phyloP scores from a whole-genome alignment of 2,888 invertebrate species.

The Metallyticus violacea region DNA sequence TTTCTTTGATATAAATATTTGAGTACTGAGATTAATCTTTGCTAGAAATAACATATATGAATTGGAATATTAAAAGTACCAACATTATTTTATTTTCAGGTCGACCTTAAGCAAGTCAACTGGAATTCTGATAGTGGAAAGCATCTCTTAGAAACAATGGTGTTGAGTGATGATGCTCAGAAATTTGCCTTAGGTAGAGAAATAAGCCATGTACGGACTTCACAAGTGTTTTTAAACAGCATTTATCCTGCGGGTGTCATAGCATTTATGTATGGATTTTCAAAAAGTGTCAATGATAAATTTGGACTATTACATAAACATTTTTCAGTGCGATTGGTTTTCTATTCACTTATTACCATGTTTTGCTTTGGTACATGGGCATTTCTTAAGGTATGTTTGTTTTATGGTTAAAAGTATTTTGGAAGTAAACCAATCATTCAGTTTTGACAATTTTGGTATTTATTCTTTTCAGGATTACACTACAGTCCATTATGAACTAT shows the following conservation, averaged over 20 bases:
- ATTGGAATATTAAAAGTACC: too few relatives aligned
- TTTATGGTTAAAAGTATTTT: not conserved
- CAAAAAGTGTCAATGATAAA: slow-evolving; percentile 53
- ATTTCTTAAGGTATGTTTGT: slow-evolving; percentile 48
- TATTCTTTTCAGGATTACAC: slow-evolving; percentile 52
- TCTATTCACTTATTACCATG: slow-evolving; percentile 57
- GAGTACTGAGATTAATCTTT: too few relatives aligned
- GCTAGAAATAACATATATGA: too few relatives aligned
- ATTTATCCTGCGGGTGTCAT: slow-evolving; percentile 52
- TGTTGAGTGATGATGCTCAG: slow-evolving; percentile 75
- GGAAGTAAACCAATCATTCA: not conserved
- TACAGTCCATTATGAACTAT: slow-evolving; percentile 59
- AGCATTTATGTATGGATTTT: slow-evolving; percentile 53
- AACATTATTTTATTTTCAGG: slow-evolving; percentile 46
- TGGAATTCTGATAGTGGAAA: slow-evolving; percentile 64
- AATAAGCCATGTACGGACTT: slow-evolving; percentile 60
- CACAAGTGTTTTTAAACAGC: slow-evolving; percentile 58
- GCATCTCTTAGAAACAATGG: slow-evolving; percentile 61
- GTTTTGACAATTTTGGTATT: not conserved
- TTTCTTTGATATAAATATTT: too few relatives aligned
- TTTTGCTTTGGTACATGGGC: slow-evolving; percentile 61
- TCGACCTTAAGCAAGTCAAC: slow-evolving; percentile 60
- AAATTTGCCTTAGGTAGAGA: slow-evolving; percentile 77
- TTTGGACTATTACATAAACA: slow-evolving; percentile 58
- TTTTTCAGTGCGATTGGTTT: slow-evolving; percentile 44